Evolutionary conservation across 2,888 invertebrate species (phyloP).

Genomic region (Coleophora deauratella): DNA sequence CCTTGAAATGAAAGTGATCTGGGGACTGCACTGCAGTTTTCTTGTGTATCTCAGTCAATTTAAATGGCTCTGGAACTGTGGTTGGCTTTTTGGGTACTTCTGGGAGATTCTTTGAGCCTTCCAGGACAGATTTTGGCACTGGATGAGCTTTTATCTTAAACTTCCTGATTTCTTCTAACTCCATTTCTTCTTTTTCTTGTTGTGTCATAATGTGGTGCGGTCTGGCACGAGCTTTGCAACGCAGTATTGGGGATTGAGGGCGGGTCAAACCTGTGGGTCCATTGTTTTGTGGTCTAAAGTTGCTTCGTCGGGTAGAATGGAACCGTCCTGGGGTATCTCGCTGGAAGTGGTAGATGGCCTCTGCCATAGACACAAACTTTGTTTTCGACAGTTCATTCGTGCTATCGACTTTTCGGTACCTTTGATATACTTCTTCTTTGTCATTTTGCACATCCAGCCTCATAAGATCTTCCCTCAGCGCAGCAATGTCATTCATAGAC

Average conservation of each 20-base stretch:
- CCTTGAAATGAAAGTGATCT: constrained; percentile 63
- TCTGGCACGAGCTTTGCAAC: constrained; percentile 71
- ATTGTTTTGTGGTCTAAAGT: constrained; percentile 32
- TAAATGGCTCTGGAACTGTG: constrained; percentile 78
- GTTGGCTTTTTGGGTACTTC: constrained; percentile 66
- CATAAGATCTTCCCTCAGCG: constrained; percentile 33
- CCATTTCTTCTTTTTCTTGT: constrained; percentile 75
- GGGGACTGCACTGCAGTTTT: constrained; percentile 33
- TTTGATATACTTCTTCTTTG: constrained; percentile 29
- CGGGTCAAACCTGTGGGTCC: constrained; percentile 47
- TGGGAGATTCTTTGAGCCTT: constrained; percentile 61
- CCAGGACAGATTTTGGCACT: constrained; percentile 74
- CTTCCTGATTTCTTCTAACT: constrained; percentile 78
- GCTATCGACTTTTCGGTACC: constrained; percentile 32
- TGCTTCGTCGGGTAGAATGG: constrained; percentile 39
- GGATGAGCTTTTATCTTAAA: constrained; percentile 80
- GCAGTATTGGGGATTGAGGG: constrained; percentile 69
- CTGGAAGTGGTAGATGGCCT: constrained; percentile 71
- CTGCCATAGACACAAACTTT: constrained; percentile 75
- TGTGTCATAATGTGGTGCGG: constrained; percentile 68
- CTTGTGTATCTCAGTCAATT: constrained; percentile 73
- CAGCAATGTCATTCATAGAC: constrained; percentile 53
- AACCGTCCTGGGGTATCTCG: constrained; percentile 76
- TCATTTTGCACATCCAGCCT: constrained; percentile 29
- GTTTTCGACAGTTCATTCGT: constrained; percentile 41